Evolutionary conservation across 2,797 vertebrate species (phyloP).

Genomic region (Clarias fuscus): DNA sequence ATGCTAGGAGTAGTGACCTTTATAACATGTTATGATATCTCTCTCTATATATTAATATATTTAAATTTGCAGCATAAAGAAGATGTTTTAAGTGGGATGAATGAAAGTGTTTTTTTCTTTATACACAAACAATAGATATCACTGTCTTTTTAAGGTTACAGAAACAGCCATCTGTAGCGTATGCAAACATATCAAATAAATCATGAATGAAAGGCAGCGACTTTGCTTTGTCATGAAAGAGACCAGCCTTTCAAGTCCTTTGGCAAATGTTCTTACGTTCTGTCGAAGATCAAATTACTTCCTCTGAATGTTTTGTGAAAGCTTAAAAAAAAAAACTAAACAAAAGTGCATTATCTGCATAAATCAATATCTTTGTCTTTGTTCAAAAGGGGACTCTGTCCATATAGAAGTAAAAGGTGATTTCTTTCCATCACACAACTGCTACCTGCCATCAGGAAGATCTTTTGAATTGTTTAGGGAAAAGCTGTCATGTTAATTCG

Average conservation of each 20-base stretch:
- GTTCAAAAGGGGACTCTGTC: too few relatives aligned
- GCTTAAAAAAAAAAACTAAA: background rate
- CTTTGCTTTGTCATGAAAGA: constrained; percentile 26
- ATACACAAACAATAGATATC: constrained; percentile 18
- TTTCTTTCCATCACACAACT: too few relatives aligned
- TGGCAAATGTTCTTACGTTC: constrained; percentile 3
- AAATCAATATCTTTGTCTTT: background rate
- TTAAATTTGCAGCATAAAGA: constrained; percentile 30
- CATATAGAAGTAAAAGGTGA: background rate
- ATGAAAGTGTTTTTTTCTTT: background rate
- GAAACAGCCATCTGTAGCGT: constrained; percentile 38
- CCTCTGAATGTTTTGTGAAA: constrained; percentile 1
- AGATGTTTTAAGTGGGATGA: constrained; percentile 31
- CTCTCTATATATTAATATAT: background rate
- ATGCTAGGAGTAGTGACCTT: background rate
- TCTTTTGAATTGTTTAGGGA: background rate
- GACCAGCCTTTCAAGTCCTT: background rate
- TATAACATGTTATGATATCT: background rate
- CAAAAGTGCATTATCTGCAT: background rate
- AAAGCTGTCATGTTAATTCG: constrained; percentile 1
- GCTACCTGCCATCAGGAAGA: background rate
- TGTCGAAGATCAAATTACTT: background rate
- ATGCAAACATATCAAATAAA: constrained; percentile 37
- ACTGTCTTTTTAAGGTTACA: constrained; percentile 39
- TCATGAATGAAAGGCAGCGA: background rate